Evolutionary conservation across 1,140 invertebrate genomes (phyloP), one percentile per base, ranked within the genome.

Genomic region (Anthonomus grandis): DNA sequence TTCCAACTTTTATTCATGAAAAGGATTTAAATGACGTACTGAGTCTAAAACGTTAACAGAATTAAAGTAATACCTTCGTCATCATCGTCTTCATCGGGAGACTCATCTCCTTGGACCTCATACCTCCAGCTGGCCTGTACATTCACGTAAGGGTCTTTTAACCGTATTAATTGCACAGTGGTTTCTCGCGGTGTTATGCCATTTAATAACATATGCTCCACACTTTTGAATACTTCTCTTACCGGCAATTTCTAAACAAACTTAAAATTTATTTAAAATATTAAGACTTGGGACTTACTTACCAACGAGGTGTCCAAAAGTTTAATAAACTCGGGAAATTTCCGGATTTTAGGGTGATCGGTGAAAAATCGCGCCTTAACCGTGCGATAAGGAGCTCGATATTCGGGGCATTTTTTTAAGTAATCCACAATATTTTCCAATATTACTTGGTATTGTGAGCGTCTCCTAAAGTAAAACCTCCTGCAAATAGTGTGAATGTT

Each of bases 381-480:
- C 51, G 79, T 77, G 4, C 71, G 70, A 57, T 81, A 81, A 13
- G 81, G 78, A 12, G 79, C 77, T 19, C 76, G 70, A 62, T 72
- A 70, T 57, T 79, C 76, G 3, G 80, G 77, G 57, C 78, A 79
- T 0, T 66, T 68, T 62, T 80, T 79, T 3, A 87, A 68, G 38
- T 80, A 75, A 31, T 80, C 75, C 1, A 83, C 74, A 17, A 85
- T 72, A 56, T 76, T 72, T 60, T 84, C 78, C 0, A 79, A 74
- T 21, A 84, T 67, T 4, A 77, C 68, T 18, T 80, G 70, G 31
- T 77, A 70, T 59, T 81, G 83, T 12, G 80, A 76, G 68, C 81
- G 81, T 10, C 79, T 72, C 55, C 79, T 77, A 2, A 74, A 73
- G 65, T 76, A 86, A 68, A 86, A 88, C 53, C 81, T 71, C 4